Percentiles rank a stretch among this genome's conserved stretches.
These are phyloP conservation scores for Luperina testacea DNA, from an alignment of 2,888 invertebrate species.

Conservation along the genomic window DNA sequence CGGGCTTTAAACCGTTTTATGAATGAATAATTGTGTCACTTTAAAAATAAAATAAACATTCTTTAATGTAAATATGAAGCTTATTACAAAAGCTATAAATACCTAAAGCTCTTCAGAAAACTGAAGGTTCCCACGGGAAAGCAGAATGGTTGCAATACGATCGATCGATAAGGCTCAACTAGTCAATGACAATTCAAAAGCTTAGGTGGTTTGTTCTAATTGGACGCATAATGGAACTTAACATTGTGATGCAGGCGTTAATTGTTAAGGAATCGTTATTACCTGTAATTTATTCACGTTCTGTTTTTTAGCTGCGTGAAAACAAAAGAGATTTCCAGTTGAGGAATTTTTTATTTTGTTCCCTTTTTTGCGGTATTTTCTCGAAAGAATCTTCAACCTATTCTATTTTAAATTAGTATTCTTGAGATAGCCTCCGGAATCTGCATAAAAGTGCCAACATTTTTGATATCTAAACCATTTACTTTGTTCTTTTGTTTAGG, in stretches of 20 bases:
- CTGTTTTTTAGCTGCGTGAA: slow-evolving; percentile 27
- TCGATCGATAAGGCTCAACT: slow-evolving; percentile 60
- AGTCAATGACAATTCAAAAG: slow-evolving; percentile 58
- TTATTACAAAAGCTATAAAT: slow-evolving; percentile 33
- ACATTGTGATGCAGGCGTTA: slow-evolving; percentile 37
- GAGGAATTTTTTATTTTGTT: slow-evolving; percentile 1
- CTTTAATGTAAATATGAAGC: slow-evolving; percentile 20
- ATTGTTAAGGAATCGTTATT: slow-evolving; percentile 38
- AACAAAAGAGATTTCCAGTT: slow-evolving; percentile 24
- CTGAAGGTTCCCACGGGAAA: slow-evolving; percentile 63
- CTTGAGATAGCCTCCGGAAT: neutral
- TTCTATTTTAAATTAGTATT: slow-evolving; percentile 2
- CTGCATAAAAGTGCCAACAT: neutral
- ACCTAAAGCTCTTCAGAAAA: slow-evolving; percentile 40
- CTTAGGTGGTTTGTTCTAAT: slow-evolving; percentile 49
- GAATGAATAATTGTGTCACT: slow-evolving; percentile 40
- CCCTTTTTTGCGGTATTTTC: slow-evolving; percentile 6
- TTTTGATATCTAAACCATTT: neutral
- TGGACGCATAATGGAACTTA: slow-evolving; percentile 48
- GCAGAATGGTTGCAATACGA: slow-evolving; percentile 48
- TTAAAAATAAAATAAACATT: slow-evolving; percentile 26
- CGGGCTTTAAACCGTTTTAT: slow-evolving; percentile 29
- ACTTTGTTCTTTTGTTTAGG: slow-evolving; percentile 65
- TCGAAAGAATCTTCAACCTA: neutral
- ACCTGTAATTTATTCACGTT: slow-evolving; percentile 26